Evolutionary conservation across 2,888 invertebrate genomes (phyloP), one percentile per base, ranked within the genome.

Genomic region (Mythimna pallens): DNA sequence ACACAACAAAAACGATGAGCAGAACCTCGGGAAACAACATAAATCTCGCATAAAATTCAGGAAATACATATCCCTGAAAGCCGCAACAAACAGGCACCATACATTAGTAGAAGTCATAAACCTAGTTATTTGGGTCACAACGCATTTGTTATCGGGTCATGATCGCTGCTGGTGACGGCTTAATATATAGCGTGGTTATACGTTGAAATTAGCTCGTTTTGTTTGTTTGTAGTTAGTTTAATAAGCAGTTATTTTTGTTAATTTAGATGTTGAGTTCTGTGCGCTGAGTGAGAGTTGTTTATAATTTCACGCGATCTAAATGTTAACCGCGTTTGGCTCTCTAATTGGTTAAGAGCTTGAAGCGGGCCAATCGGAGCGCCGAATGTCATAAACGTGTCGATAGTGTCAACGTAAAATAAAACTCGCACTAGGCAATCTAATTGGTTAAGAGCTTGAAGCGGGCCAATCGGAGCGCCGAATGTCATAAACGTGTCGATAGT

Each of bases 91-190:
- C 14, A 20, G 62, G 5, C 55, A 59, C 74, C 78, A n/a, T 61
- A 74, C 61, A 70, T 67, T 70, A 62, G 54, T 68, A 58, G 40
- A 12, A 52, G 59, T 68, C 70, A 76, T 83, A 86, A 86, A 81
- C 55, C 52, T 71, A 57, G 78, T 73, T 79, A 86, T 86, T 83
- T 83, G 68, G 86, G 84, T 83, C 86, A 78, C 81, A 74, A 75
- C 69, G 76, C 71, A 78, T 86, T 78, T 69, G 83, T 72, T 86
- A 83, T 82, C 77, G 71, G 86, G 83, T 83, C 86, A 86, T 80
- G 86, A 86, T 78, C 83, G 72, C 75, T 61, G 47, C 30, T 72
- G 80, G 59, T 73, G 75, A 76, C 67, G 73, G 36, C 52, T 57
- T 66, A 64, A 64, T 74, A 72, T 76, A 73, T 83, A 65, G 62